Percentiles rank a stretch among this genome's conserved stretches.
phyloP scores from a whole-genome alignment of 1,140 invertebrate species.

The Magallana gigas region DNA sequence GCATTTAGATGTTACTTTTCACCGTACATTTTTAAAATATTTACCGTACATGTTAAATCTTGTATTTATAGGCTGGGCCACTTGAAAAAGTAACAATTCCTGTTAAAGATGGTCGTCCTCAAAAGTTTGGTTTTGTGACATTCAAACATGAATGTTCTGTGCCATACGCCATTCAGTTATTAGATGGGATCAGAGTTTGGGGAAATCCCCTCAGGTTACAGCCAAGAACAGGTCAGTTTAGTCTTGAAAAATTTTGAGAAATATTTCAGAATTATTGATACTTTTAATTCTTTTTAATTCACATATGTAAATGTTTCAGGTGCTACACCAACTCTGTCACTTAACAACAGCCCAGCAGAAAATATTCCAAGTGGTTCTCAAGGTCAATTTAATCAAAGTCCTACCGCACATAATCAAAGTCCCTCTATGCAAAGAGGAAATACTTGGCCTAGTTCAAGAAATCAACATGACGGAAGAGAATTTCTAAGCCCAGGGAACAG shows the following conservation, averaged over 20 bases:
- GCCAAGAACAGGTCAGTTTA: slow-evolving; percentile 35
- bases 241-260: too few species aligned
- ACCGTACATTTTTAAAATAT: too few species aligned
- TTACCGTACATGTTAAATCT: too few species aligned
- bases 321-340: background rate
- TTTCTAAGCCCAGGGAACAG: background rate
- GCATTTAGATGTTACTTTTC: too few species aligned
- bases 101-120: slow-evolving; percentile 30
- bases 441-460: background rate
- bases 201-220: slow-evolving; percentile 38
- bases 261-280: too few species aligned
- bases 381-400: background rate
- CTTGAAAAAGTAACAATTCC: slow-evolving; percentile 45
- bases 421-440: background rate
- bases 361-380: slow-evolving; percentile 22
- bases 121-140: slow-evolving; percentile 39
- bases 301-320: background rate
- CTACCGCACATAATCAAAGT: background rate
- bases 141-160: slow-evolving; percentile 50
- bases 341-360: background rate
- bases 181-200: slow-evolving; percentile 40
- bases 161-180: slow-evolving; percentile 40
- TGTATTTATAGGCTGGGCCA: slow-evolving; percentile 41
- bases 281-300: too few species aligned
- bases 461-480: background rate